A percentile compares a stretch with the other conserved stretches of the same genome.
Conservation (phyloP, 2,113 vertebrate genomes). For the Oryzias curvinotus region DNA sequence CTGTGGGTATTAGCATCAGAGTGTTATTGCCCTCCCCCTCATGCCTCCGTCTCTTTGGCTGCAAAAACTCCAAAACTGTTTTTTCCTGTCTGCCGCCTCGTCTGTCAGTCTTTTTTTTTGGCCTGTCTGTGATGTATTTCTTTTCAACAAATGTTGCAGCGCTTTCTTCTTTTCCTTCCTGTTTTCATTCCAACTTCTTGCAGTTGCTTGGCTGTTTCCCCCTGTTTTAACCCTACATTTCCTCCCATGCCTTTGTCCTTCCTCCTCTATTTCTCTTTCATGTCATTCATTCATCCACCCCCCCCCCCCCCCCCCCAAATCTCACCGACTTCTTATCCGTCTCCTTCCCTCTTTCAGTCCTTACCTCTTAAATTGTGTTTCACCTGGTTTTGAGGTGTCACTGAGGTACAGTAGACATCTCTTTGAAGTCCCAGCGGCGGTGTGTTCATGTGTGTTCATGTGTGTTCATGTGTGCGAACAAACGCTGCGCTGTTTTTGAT, state of each 20-base stretch:
- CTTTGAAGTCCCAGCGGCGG: slow-evolving; percentile 70
- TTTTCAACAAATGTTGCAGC: not conserved
- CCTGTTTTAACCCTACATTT: not conserved
- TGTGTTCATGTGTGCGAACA: slow-evolving; percentile 34
- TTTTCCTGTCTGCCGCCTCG: slow-evolving; percentile 25
- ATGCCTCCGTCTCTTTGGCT: slow-evolving; percentile 41
- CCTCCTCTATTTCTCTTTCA: not conserved
- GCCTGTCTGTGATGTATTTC: slow-evolving; percentile 20
- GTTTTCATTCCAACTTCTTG: not conserved
- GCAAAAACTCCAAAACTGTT: slow-evolving; percentile 38
- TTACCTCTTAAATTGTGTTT: slow-evolving; percentile 25
- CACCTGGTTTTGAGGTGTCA: slow-evolving; percentile 70
- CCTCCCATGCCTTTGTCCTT: not conserved
- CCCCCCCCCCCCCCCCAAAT: slow-evolving; percentile 5
- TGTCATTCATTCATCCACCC: not conserved
- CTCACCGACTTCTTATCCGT: not conserved
- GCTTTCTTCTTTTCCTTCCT: slow-evolving; percentile 1
- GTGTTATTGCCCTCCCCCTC: slow-evolving; percentile 59
- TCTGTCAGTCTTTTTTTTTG: slow-evolving; percentile 18
- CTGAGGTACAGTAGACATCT: slow-evolving; percentile 61
- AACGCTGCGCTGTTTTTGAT: slow-evolving; percentile 42
- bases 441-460: slow-evolving; percentile 23
- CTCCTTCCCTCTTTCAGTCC: slow-evolving; percentile 14
- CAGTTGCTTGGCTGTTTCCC: not conserved
- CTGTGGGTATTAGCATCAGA: slow-evolving; percentile 59